A percentile compares a stretch with the other conserved stretches of the same genome.
Conservation (phyloP, 2,113 vertebrate species). For the Silurus glanis region DNA sequence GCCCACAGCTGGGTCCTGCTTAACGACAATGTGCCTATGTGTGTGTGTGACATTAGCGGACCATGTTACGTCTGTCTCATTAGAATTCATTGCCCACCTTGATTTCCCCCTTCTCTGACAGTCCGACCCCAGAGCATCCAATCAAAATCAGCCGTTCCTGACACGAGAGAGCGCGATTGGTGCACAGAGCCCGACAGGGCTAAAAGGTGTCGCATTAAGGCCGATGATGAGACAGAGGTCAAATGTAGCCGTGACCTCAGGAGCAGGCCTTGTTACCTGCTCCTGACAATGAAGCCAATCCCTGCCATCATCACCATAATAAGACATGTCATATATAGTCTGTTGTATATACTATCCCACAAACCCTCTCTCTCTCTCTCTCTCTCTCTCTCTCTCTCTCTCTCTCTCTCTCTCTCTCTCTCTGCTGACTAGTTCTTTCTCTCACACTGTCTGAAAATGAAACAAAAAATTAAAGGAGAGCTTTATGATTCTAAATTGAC, state of each 20-base stretch:
- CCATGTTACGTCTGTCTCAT: conserved; percentile 95
- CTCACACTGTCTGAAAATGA: conserved; percentile 42
- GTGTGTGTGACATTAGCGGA: conserved; percentile 86
- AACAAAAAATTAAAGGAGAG: neutral
- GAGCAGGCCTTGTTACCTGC: conserved; percentile 74
- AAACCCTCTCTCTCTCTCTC: conserved; percentile 28
- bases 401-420: neutral
- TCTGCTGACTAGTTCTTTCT: neutral
- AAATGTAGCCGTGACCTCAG: conserved; percentile 76
- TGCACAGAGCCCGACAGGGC: conserved; percentile 70
- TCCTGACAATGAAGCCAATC: conserved; percentile 68
- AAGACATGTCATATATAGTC: conserved; percentile 57
- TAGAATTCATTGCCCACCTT: conserved; percentile 98
- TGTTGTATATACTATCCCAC: conserved; percentile 63
- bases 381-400: neutral
- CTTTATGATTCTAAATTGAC: neutral
- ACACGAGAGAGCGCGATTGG: conserved; percentile 72
- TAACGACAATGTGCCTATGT: conserved; percentile 77
- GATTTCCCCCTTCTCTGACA: conserved; percentile 93
- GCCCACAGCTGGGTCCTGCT: conserved; percentile 91
- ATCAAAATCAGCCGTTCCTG: conserved; percentile 70
- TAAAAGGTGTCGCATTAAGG: conserved; percentile 71
- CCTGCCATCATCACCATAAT: conserved; percentile 71
- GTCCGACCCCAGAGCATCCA: conserved; percentile 84
- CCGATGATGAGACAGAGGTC: conserved; percentile 72